Percentiles rank a stretch among this genome's conserved stretches.
Conservation (phyloP, 2,888 invertebrate genomes). For the Platyscelio sp. region DNA sequence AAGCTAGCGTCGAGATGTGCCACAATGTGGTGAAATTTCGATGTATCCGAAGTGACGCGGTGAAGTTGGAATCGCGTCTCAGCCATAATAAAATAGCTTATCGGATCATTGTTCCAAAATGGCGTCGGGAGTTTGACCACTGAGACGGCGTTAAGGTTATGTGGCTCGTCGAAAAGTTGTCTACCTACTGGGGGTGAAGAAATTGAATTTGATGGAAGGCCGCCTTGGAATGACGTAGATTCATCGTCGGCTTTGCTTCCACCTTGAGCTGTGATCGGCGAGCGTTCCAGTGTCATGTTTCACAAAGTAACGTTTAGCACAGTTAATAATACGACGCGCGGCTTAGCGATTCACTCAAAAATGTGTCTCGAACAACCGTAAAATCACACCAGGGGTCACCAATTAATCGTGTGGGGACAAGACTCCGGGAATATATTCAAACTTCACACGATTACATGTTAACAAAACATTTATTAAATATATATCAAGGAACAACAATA, state of each 20-base stretch:
- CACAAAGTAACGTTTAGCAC: background rate
- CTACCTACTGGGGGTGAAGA: background rate
- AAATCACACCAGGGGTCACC: background rate
- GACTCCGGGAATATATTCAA: no score
- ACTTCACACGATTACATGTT: no score
- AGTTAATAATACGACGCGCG: background rate
- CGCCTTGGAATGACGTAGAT: background rate
- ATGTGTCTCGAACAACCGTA: background rate
- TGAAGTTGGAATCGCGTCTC: slow-evolving; percentile 5
- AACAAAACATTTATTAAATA: no score
- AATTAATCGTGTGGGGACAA: background rate
- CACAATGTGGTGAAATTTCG: background rate
- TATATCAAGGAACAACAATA: no score
- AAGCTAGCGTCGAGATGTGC: background rate
- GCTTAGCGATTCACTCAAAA: background rate
- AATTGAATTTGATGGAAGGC: no score
- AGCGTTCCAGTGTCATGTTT: no score
- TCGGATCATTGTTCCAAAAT: slow-evolving; percentile 12
- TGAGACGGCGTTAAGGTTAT: slow-evolving; percentile 5
- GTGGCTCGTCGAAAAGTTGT: background rate
- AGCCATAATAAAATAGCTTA: slow-evolving; percentile 16
- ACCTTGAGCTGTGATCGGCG: no score
- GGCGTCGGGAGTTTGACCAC: background rate
- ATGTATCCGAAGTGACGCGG: background rate
- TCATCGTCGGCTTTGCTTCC: no score